Conservation (phyloP, 2,113 vertebrate genomes). For the Pelecanoides urinatrix region DNA sequence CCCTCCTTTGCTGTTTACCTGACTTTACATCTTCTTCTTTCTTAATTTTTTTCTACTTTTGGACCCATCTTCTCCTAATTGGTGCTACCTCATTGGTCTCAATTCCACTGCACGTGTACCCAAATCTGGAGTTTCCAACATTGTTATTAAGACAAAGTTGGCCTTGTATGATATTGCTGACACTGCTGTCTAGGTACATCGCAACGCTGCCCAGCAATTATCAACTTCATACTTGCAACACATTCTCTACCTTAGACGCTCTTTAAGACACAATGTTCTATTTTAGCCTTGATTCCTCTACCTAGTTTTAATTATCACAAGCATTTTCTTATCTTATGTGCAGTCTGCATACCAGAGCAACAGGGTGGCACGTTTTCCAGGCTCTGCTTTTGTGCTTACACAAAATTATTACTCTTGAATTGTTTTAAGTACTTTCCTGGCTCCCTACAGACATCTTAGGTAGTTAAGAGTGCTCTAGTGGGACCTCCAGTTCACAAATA, state of each 20-base stretch:
- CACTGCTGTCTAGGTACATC: too few relatives aligned
- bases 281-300: neutral
- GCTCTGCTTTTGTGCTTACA: neutral
- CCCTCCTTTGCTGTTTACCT: neutral
- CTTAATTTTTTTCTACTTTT: neutral
- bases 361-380: neutral
- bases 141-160: neutral
- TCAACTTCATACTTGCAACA: neutral
- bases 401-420: neutral
- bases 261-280: neutral
- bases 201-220: neutral
- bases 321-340: neutral
- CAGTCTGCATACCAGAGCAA: neutral
- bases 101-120: rapidly evolving
- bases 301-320: neutral
- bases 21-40: neutral
- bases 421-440: neutral
- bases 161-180: neutral
- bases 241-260: neutral
- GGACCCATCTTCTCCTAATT: neutral
- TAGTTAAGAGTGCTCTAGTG: neutral
- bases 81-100: neutral
- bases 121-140: neutral
- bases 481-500: neutral
- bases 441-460: neutral